Evolutionary conservation across 1,140 invertebrate genomes (phyloP).

Genomic region (Ganaspis sp.): DNA sequence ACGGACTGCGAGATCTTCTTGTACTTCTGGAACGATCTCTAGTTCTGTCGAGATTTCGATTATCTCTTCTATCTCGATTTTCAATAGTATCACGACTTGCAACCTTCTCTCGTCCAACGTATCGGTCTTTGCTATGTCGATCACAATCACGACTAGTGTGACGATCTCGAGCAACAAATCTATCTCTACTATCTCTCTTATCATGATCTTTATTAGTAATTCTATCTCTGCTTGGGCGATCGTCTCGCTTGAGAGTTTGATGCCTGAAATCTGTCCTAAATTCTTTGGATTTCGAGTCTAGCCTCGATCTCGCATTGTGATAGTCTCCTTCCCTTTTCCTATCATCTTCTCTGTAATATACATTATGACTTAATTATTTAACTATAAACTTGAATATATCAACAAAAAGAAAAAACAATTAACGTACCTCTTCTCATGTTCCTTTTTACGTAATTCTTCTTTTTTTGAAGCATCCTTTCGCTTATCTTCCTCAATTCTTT

Average conservation of each 20-base stretch:
- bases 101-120: conserved; percentile 33
- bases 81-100: conserved; percentile 52
- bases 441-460: conserved; percentile 67
- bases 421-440: conserved; percentile 68
- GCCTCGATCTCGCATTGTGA: conserved; percentile 49
- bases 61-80: conserved; percentile 57
- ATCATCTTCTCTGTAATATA: conserved; percentile 66
- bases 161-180: conserved; percentile 28
- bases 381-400: background rate
- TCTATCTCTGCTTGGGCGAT: conserved; percentile 62
- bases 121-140: conserved; percentile 40
- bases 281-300: conserved; percentile 51
- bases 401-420: too few species aligned
- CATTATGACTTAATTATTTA: conserved; percentile 29
- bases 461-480: conserved; percentile 63
- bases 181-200: conserved; percentile 40
- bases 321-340: conserved; percentile 62
- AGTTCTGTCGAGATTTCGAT: conserved; percentile 61
- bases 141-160: conserved; percentile 58
- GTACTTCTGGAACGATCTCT: conserved; percentile 62
- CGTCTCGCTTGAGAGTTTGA: conserved; percentile 34
- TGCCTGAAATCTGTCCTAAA: conserved; percentile 44
- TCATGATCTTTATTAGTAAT: conserved; percentile 54
- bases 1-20: conserved; percentile 68
- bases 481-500: conserved; percentile 65